These are phyloP conservation scores for Coryphaenoides rupestris DNA, from an alignment of 2,113 vertebrate genomes.

Conservation along the genomic window DNA sequence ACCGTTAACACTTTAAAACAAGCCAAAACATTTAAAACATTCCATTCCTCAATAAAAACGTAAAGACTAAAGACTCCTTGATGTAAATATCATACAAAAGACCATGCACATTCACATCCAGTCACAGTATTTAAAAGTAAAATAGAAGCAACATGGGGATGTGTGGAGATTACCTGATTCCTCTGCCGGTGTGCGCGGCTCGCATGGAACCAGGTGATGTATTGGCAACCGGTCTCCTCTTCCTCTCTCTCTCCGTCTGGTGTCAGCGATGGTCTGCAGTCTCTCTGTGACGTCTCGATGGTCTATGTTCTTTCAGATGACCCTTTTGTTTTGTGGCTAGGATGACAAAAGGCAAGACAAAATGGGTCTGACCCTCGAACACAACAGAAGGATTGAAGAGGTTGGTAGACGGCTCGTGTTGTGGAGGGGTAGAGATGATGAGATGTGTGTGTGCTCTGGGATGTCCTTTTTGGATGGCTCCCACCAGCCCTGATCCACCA, in stretches of 20 bases:
- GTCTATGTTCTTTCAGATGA: no score
- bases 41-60: background rate
- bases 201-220: constrained; percentile 37
- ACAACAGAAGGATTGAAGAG: no score
- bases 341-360: no score
- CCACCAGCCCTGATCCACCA: constrained; percentile 56
- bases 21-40: no score
- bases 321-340: no score
- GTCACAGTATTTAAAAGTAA: background rate
- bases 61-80: constrained; percentile 14
- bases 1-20: no score
- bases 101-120: background rate
- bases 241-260: background rate
- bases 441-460: constrained; percentile 40
- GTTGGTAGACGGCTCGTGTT: constrained; percentile 27
- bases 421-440: constrained; percentile 57
- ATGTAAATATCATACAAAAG: constrained; percentile 12
- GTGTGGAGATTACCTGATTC: constrained; percentile 53
- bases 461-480: constrained; percentile 72
- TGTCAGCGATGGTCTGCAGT: constrained; percentile 18
- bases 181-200: constrained; percentile 1
- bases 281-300: background rate
- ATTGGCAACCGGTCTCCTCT: background rate
- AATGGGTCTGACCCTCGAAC: no score
- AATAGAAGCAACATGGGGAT: constrained; percentile 16